phyloP scores from a whole-genome alignment of 2,113 vertebrate genomes.

The Python bivittatus region DNA sequence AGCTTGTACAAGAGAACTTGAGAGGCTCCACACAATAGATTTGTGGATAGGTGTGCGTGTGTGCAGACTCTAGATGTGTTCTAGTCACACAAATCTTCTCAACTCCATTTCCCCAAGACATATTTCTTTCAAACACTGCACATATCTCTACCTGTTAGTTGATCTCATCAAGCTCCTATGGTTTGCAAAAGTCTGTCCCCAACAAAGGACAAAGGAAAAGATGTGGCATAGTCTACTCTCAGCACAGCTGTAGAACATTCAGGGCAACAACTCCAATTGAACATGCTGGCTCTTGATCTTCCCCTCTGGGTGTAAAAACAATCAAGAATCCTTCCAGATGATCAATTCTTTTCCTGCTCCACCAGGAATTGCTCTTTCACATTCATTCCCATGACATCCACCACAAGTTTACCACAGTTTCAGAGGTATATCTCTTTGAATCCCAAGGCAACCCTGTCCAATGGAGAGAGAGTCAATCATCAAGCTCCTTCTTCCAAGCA shows the following conservation, averaged over 20 bases:
- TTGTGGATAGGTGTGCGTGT: not conserved
- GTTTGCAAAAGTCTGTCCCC: not conserved
- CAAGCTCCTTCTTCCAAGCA: not conserved
- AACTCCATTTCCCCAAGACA: not conserved
- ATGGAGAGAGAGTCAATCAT: not conserved
- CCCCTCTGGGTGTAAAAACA: not conserved
- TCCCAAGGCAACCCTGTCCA: not conserved
- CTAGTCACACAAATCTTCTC: not conserved
- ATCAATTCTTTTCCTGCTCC: not conserved
- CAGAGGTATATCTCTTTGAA: not conserved
- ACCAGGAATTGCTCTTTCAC: not conserved
- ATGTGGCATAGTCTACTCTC: not conserved
- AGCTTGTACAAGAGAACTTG: not conserved
- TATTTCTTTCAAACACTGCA: not conserved
- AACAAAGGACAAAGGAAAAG: not conserved
- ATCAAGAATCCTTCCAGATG: not conserved
- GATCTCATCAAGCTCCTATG: not conserved
- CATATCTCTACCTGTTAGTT: not conserved
- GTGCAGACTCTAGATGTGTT: not conserved
- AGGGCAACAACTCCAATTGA: not conserved
- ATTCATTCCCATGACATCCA: not conserved
- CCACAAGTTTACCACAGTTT: not conserved
- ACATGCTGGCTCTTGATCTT: not conserved
- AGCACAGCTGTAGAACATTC: not conserved
- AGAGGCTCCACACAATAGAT: not conserved